phyloP scores from a whole-genome alignment of 1,140 invertebrate species.

The Lepidotrigona ventralis region DNA sequence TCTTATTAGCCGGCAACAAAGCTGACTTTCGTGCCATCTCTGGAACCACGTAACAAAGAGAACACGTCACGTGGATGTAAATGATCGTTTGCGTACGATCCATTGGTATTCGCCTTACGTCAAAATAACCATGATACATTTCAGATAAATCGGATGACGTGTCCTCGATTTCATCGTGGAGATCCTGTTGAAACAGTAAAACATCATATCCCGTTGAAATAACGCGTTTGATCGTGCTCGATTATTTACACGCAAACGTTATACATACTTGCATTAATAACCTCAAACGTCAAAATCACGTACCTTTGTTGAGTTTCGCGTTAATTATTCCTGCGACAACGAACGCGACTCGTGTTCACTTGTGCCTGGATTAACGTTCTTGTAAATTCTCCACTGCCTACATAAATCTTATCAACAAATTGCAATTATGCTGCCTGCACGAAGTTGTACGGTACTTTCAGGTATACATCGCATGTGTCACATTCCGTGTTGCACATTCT shows the following conservation, averaged over 20 bases:
- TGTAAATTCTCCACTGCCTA: background rate
- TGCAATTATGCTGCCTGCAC: background rate
- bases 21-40: conserved; percentile 4
- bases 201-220: background rate
- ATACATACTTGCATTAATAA: conserved; percentile 14
- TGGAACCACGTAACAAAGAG: background rate
- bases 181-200: background rate
- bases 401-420: conserved; percentile 23
- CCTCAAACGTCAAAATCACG: background rate
- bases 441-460: conserved; percentile 5
- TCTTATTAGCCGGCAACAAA: conserved; percentile 21
- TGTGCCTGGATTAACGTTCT: conserved; percentile 3
- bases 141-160: background rate
- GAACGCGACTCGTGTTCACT: background rate
- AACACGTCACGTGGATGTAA: background rate
- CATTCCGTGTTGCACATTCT: conserved; percentile 10
- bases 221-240: background rate
- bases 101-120: background rate
- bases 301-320: background rate
- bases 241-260: conserved; percentile 7
- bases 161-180: background rate
- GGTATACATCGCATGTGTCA: background rate
- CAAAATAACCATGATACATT: background rate
- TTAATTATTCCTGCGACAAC: conserved; percentile 23
- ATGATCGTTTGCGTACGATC: background rate